Percentiles rank a stretch among this genome's conserved stretches.
Conservation (phyloP, 2,113 vertebrate genomes). For the Triplophysa siluroides region DNA sequence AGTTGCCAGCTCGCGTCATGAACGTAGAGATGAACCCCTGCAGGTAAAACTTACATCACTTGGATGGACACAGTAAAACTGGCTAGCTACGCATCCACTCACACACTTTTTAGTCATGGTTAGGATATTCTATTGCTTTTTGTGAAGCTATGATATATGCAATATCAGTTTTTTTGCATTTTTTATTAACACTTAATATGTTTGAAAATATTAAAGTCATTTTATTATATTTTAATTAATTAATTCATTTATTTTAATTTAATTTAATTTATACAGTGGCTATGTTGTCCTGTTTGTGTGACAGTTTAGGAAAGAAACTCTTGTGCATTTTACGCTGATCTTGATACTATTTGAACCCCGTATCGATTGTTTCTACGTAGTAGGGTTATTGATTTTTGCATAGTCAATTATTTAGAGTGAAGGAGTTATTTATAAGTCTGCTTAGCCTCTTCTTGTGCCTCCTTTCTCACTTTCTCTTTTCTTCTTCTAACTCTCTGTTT, state of each 20-base stretch:
- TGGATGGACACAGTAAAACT: slow-evolving; percentile 17
- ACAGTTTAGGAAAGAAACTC: slow-evolving; percentile 17
- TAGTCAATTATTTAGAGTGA: slow-evolving; percentile 30
- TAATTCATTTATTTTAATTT: not conserved
- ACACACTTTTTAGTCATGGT: slow-evolving; percentile 50
- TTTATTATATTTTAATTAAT: not conserved
- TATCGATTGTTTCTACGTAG: slow-evolving; percentile 26
- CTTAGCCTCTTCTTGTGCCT: slow-evolving; percentile 24
- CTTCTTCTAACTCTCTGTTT: slow-evolving; percentile 42
- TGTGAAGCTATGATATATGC: not conserved
- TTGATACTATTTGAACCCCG: slow-evolving; percentile 28
- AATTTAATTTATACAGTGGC: not conserved
- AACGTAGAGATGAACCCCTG: slow-evolving; percentile 30
- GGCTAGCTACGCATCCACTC: slow-evolving; percentile 15
- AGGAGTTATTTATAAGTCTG: slow-evolving; percentile 31
- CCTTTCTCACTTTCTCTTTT: slow-evolving; percentile 11
- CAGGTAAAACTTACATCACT: slow-evolving; percentile 49
- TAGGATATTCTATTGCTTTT: not conserved
- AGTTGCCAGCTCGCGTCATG: slow-evolving; percentile 53
- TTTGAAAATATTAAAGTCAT: not conserved
- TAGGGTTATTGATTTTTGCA: slow-evolving; percentile 38
- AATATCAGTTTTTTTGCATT: not conserved
- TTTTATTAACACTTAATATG: not conserved
- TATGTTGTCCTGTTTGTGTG: slow-evolving; percentile 13
- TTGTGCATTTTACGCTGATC: slow-evolving; percentile 18